phyloP scores from a whole-genome alignment of 53 echinoderm and acorn worm species.

The Holothuria scabra region DNA sequence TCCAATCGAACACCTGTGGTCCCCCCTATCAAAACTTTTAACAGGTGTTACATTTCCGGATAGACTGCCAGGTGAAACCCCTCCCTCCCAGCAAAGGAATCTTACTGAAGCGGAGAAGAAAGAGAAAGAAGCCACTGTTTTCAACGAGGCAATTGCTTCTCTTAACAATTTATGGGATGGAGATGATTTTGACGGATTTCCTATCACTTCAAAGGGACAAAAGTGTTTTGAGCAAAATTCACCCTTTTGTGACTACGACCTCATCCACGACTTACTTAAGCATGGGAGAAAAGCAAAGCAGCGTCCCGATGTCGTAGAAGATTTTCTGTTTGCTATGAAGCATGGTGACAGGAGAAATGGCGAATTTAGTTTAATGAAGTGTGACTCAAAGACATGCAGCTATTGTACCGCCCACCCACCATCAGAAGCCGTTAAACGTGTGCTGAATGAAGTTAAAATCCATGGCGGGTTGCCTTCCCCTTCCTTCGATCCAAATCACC shows the following conservation, averaged over 20 bases:
- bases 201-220: not conserved
- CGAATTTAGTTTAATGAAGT: not conserved
- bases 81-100: conserved; percentile 8
- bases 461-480: conserved; percentile 12
- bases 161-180: not conserved
- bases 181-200: not conserved
- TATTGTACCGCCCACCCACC: conserved; percentile 9
- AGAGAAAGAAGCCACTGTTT: not conserved
- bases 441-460: not conserved
- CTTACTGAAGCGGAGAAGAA: not conserved
- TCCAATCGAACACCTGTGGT: conserved; percentile 57
- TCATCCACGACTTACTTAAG: not conserved
- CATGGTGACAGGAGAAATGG: conserved; percentile 14
- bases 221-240: not conserved
- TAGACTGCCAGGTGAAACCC: conserved; percentile 23
- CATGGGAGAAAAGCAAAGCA: not conserved
- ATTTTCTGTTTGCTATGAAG: conserved; percentile 1
- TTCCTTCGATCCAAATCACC: not conserved
- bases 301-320: not conserved
- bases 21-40: conserved; percentile 46
- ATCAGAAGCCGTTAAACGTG: not conserved
- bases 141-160: not conserved
- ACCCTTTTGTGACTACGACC: not conserved
- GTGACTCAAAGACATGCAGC: not conserved
- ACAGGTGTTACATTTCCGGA: conserved; percentile 49